Evolutionary conservation across 2,113 vertebrate genomes (phyloP).

Genomic region (Oncorhynchus tshawytscha): DNA sequence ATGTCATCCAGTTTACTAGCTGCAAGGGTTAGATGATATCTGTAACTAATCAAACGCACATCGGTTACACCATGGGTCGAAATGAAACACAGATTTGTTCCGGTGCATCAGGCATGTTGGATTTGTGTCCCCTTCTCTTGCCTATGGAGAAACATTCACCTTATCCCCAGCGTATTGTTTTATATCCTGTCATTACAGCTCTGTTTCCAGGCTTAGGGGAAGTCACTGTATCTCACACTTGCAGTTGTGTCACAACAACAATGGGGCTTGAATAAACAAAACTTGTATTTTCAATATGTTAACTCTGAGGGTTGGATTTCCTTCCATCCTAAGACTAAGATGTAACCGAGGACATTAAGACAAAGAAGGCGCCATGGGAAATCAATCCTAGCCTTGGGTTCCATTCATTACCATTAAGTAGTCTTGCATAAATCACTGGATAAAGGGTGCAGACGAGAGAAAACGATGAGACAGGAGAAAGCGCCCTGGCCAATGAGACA

Average conservation of each 20-base stretch:
- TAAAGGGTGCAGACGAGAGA: no score
- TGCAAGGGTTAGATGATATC: constrained; percentile 57
- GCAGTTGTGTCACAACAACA: background rate
- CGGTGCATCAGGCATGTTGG: background rate
- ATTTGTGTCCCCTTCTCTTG: no score
- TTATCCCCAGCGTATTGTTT: background rate
- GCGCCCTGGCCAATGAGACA: no score
- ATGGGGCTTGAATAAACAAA: background rate
- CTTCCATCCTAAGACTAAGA: constrained; percentile 17
- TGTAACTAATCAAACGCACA: constrained; percentile 50
- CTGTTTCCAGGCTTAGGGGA: background rate
- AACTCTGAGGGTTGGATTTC: background rate
- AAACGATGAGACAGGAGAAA: no score
- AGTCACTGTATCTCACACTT: no score
- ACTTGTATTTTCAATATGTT: background rate
- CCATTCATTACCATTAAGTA: constrained; percentile 46
- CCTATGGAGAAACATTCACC: no score
- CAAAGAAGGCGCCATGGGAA: constrained; percentile 13
- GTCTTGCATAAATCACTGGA: constrained; percentile 47
- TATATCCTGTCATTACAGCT: background rate
- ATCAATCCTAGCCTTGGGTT: constrained; percentile 33
- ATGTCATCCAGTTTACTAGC: constrained; percentile 36
- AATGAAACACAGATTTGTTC: constrained; percentile 24
- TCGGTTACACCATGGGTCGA: constrained; percentile 27
- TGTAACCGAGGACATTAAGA: constrained; percentile 6